Evolutionary conservation across 2,888 invertebrate genomes (phyloP).

Genomic region (Podabrus alpinus): DNA sequence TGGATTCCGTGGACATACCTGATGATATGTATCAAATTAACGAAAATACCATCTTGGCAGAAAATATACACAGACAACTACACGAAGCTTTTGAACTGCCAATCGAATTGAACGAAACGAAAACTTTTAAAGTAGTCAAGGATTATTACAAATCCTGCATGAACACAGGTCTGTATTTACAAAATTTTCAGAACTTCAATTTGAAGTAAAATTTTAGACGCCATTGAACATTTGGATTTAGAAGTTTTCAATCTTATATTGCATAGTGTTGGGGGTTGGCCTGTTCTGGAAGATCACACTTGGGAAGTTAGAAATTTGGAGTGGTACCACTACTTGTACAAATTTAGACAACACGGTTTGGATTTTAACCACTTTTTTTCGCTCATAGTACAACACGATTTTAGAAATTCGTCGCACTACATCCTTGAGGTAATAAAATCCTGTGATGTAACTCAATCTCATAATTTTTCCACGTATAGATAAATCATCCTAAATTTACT

Average conservation of each 20-base stretch:
- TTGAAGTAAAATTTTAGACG: slow-evolving; percentile 58
- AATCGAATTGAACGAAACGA: slow-evolving; percentile 47
- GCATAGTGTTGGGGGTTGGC: slow-evolving; percentile 82
- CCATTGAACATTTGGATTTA: slow-evolving; percentile 74
- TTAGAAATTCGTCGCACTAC: slow-evolving; percentile 33
- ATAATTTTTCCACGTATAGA: slow-evolving; percentile 19
- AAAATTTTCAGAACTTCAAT: background rate
- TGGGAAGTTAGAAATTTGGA: slow-evolving; percentile 61
- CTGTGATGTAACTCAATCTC: background rate
- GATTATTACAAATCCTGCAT: slow-evolving; percentile 56
- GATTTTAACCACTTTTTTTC: slow-evolving; percentile 26
- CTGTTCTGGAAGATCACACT: slow-evolving; percentile 71
- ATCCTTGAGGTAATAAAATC: slow-evolving; percentile 28
- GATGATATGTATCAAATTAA: background rate
- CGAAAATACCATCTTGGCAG: background rate
- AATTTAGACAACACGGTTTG: slow-evolving; percentile 30
- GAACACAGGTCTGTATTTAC: slow-evolving; percentile 40
- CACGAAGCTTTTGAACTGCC: slow-evolving; percentile 46
- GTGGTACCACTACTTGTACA: slow-evolving; percentile 32
- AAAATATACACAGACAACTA: slow-evolving; percentile 14
- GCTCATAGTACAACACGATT: slow-evolving; percentile 28
- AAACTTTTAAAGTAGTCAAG: slow-evolving; percentile 54
- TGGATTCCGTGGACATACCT: background rate
- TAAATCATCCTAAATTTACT: slow-evolving; percentile 35
- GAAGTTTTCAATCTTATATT: slow-evolving; percentile 56